Evolutionary conservation across 2,888 invertebrate genomes (phyloP), one percentile per base, ranked within the genome.

Genomic region (Erebia epiphron): DNA sequence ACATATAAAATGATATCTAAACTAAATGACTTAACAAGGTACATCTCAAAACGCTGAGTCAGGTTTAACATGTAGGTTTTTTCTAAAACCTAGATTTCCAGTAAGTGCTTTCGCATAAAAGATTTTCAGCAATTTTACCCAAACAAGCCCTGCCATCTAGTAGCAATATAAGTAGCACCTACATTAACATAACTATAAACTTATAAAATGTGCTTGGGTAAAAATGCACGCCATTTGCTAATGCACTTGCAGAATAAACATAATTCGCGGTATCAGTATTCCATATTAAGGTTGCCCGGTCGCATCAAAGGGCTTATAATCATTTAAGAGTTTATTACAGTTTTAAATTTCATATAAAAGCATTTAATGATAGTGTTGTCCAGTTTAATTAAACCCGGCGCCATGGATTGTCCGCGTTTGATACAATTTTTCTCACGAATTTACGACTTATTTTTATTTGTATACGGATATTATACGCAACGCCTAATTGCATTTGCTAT

Each of bases 381-480:
- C 68, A 71, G 13, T 67, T 71, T 71, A 69, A 68, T 73, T 73
- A 73, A 56, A 63, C 61, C 4, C 61, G 57, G 58, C 68, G 61
- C 67, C 67, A 60, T 57, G 54, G 41, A 56, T 68, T n/a, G 46
- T 16, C 52, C 46, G 67, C 68, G 50, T 68, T 68, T 68, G 58
- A 49, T 57, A 67, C 43, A 43, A 67, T 58, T 67, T 67, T 67
- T 67, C 58, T 58, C 46, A 58, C 58, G 57, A 8, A 9, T 67
- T 58, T 57, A 58, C 58, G 57, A 13, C 5, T 67, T 67, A 58
- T 62, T 62, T 49, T 62, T 67, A 67, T 67, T 58, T 58, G 16
- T 58, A 26, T 49, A 67, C 67, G 67, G 67, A 54, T 64, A 52
- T 54, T 52, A 54, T 64, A 41, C 11, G 16, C 35, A 52, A 52